A percentile compares a stretch with the other conserved stretches of the same genome.
These are phyloP conservation scores for Porites evermanni DNA, from an alignment of 92 coral and sea anemone species.

Conservation along the genomic window DNA sequence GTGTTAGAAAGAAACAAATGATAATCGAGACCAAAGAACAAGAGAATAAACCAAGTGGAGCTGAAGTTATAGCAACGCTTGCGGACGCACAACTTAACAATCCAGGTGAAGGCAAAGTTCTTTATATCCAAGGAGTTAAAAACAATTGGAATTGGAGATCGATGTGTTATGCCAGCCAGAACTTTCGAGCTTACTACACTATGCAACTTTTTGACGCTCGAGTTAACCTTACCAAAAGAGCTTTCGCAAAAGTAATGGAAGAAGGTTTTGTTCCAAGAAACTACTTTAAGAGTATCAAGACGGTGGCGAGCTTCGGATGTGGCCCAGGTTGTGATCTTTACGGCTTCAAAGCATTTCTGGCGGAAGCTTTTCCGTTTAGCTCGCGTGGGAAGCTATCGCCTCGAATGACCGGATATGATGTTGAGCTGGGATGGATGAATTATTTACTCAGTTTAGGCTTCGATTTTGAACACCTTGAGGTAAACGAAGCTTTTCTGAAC, in stretches of 20 bases:
- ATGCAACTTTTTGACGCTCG: conserved; percentile 59
- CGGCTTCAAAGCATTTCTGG: conserved; percentile 68
- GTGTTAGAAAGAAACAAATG: neutral
- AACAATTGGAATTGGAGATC: conserved; percentile 69
- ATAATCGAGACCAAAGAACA: neutral
- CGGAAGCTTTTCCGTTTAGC: conserved; percentile 68
- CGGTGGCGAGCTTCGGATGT: conserved; percentile 64
- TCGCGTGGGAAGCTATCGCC: conserved; percentile 38
- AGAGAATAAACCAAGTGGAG: conserved; percentile 13
- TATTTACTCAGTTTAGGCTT: conserved; percentile 62
- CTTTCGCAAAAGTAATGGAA: conserved; percentile 48
- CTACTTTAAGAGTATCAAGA: conserved; percentile 41
- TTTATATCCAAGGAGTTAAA: conserved; percentile 62
- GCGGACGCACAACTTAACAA: conserved; percentile 60
- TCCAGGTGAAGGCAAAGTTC: conserved; percentile 65
- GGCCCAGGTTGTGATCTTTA: conserved; percentile 75
- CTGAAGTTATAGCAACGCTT: conserved; percentile 22
- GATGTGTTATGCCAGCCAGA: conserved; percentile 74
- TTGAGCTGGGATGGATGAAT: conserved; percentile 79
- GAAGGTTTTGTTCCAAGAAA: conserved; percentile 25
- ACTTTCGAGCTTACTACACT: conserved; percentile 75
- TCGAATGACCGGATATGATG: conserved; percentile 60
- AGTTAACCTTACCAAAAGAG: conserved; percentile 46
- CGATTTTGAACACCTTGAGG: conserved; percentile 51
- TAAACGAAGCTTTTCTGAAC: conserved; percentile 28